Percentiles rank a stretch among this genome's conserved stretches.
These are phyloP conservation scores for Glaucopsyche alexis DNA, from an alignment of 2,888 invertebrate genomes.

Conservation along the genomic window DNA sequence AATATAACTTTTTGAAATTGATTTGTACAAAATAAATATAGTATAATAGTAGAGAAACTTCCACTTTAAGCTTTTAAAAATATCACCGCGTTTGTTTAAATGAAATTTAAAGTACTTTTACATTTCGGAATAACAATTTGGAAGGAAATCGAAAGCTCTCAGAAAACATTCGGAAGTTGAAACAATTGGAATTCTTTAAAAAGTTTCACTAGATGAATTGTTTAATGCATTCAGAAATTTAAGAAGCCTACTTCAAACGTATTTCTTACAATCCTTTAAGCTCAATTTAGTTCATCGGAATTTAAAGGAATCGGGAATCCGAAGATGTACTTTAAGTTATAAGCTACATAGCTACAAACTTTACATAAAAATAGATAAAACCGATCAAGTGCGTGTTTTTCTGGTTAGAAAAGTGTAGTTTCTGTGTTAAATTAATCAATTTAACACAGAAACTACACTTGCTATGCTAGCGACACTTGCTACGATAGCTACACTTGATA, in stretches of 20 bases:
- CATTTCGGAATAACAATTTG: background rate
- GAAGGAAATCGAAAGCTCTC: background rate
- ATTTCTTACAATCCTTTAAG: constrained; percentile 62
- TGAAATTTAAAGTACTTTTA: background rate
- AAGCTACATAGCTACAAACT: constrained; percentile 33
- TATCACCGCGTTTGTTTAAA: background rate
- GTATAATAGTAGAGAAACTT: too few relatives aligned
- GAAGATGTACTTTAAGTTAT: constrained; percentile 42
- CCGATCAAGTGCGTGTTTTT: too few relatives aligned
- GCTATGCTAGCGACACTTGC: background rate
- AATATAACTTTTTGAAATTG: too few relatives aligned
- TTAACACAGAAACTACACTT: too few relatives aligned
- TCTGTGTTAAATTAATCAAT: too few relatives aligned
- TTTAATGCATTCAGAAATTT: constrained; percentile 35
- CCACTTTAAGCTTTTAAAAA: too few relatives aligned
- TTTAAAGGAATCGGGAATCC: constrained; percentile 52
- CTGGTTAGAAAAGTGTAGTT: too few relatives aligned
- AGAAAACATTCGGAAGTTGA: background rate
- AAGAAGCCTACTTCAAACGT: constrained; percentile 46
- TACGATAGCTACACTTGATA: background rate
- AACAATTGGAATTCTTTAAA: constrained; percentile 15
- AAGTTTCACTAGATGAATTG: constrained; percentile 37
- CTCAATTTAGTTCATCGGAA: constrained; percentile 63
- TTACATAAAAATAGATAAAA: too few relatives aligned
- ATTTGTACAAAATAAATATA: too few relatives aligned